These are phyloP conservation scores for Palaemon carinicauda DNA, from an alignment of 1,140 invertebrate genomes.

Conservation along the genomic window DNA sequence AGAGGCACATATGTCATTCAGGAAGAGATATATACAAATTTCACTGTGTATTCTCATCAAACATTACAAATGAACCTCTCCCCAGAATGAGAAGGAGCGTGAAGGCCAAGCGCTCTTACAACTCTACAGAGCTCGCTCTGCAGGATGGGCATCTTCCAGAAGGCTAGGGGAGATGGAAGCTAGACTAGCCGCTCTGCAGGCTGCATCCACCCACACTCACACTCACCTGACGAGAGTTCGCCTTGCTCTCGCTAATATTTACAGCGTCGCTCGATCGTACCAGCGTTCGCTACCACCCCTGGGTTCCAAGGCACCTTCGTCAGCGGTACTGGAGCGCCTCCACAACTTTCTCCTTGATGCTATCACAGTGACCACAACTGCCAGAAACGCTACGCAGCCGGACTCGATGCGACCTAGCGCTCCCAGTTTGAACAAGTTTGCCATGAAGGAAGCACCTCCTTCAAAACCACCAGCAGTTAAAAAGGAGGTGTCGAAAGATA, in stretches of 20 bases:
- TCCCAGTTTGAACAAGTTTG: slow-evolving; percentile 9
- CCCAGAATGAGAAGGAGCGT: slow-evolving; percentile 52
- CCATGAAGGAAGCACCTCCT: background rate
- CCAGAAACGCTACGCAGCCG: slow-evolving; percentile 21
- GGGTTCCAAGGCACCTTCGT: slow-evolving; percentile 17
- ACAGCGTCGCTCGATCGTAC: slow-evolving; percentile 48
- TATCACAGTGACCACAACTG: slow-evolving; percentile 39
- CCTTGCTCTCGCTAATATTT: slow-evolving; percentile 51
- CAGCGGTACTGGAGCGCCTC: slow-evolving; percentile 21
- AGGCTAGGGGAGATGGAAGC: slow-evolving; percentile 52
- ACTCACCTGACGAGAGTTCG: slow-evolving; percentile 48
- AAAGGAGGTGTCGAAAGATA: background rate
- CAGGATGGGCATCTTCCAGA: slow-evolving; percentile 28
- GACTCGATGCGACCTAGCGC: slow-evolving; percentile 44
- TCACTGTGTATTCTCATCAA: no score
- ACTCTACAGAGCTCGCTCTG: slow-evolving; percentile 35
- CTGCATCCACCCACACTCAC: slow-evolving; percentile 43
- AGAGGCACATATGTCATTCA: no score
- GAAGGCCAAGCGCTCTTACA: slow-evolving; percentile 39
- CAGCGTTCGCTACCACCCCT: slow-evolving; percentile 46
- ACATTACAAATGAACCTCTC: no score
- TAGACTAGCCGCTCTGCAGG: slow-evolving; percentile 47
- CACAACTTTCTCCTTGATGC: slow-evolving; percentile 52
- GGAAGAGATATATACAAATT: no score
- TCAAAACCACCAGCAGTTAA: background rate